Conservation (phyloP, 2,113 vertebrate species). For the Choloepus hoffmanni region DNA sequence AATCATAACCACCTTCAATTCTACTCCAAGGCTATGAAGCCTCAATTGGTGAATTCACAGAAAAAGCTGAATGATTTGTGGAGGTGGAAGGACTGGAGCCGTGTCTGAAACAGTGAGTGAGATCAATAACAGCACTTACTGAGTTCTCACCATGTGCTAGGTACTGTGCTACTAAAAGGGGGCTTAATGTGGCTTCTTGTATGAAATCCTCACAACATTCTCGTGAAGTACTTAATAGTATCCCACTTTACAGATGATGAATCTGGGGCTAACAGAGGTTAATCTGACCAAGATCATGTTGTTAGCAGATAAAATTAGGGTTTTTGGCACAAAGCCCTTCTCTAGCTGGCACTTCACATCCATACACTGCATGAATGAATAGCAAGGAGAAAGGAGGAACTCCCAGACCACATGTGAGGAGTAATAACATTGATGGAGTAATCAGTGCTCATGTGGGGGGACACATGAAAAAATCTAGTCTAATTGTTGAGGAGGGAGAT, state of each 20-base stretch:
- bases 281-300: not conserved
- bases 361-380: not conserved
- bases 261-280: not conserved
- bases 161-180: not conserved
- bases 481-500: not conserved
- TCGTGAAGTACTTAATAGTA: not conserved
- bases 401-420: not conserved
- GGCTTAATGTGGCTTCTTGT: not conserved
- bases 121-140: not conserved
- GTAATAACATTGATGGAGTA: not conserved
- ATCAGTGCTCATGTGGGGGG: not conserved
- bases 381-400: not conserved
- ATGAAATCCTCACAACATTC: not conserved
- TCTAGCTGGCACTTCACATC: not conserved
- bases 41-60: not conserved
- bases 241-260: not conserved
- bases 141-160: not conserved
- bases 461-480: not conserved
- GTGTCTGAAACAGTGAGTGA: not conserved
- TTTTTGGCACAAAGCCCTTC: not conserved
- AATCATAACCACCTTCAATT: not conserved
- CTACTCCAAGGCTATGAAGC: not conserved
- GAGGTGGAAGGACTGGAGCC: not conserved
- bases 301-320: not conserved
- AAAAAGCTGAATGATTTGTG: slow-evolving; percentile 1